Conservation (phyloP, 2,113 vertebrate species). For the Excalfactoria chinensis region DNA sequence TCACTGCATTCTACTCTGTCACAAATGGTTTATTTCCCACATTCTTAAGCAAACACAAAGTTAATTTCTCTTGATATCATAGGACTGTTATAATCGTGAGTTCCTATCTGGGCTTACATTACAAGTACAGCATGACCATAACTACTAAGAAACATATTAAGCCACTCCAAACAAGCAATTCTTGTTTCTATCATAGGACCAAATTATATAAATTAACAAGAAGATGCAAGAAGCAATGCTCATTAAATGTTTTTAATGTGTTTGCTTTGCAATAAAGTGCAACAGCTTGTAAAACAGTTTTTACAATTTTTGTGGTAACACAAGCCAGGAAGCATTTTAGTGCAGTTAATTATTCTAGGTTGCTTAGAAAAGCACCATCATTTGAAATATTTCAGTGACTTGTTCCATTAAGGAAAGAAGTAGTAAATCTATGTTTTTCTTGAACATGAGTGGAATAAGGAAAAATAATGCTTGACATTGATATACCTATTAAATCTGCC, state of each 20-base stretch:
- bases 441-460: background rate
- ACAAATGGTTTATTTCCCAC: background rate
- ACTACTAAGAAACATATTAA: background rate
- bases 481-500: background rate
- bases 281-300: constrained; percentile 44
- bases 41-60: background rate
- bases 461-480: background rate
- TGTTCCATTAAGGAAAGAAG: background rate
- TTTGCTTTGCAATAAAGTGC: constrained; percentile 42
- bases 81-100: background rate
- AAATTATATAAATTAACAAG: background rate
- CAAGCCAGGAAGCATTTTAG: constrained; percentile 29
- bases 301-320: constrained; percentile 24
- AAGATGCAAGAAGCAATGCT: background rate
- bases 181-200: background rate
- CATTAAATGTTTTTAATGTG: constrained; percentile 29
- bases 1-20: background rate
- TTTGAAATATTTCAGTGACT: background rate
- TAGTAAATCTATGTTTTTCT: background rate
- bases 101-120: background rate
- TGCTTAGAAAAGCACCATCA: background rate
- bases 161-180: background rate
- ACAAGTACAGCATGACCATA: background rate
- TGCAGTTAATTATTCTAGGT: background rate
- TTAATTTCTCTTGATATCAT: background rate